A percentile compares a stretch with the other conserved stretches of the same genome.
Evolutionary conservation across 2,113 vertebrate species (phyloP).

Genomic region (Fukomys damarensis): DNA sequence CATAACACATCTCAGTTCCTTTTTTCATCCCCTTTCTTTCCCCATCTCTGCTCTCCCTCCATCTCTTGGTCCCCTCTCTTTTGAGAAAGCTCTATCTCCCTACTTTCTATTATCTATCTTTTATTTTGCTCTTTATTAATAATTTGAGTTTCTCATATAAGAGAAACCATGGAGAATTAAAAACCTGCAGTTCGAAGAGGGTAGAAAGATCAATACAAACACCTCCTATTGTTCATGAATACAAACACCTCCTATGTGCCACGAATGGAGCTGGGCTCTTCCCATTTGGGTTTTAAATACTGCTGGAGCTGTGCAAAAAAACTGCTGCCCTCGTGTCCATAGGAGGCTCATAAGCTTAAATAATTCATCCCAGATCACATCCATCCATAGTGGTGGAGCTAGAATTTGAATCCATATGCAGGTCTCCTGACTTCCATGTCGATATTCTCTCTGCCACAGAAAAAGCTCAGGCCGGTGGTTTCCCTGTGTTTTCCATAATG

Average conservation of each 20-base stretch:
- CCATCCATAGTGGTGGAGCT: background rate
- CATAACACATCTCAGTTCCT: background rate
- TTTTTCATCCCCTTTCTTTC: background rate
- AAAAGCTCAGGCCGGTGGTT: background rate
- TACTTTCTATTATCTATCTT: background rate
- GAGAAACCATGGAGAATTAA: background rate
- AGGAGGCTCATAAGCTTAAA: background rate
- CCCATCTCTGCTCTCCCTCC: background rate
- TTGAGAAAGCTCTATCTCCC: background rate
- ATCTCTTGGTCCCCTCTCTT: background rate
- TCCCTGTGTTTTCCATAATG: background rate
- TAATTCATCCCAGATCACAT: background rate
- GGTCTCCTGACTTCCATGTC: background rate
- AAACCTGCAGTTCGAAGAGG: conserved; percentile 12
- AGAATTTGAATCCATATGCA: background rate
- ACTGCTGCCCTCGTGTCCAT: background rate
- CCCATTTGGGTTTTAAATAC: background rate
- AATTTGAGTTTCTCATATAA: background rate
- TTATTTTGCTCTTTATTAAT: background rate
- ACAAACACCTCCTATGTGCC: background rate
- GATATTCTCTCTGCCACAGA: background rate
- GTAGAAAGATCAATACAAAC: background rate
- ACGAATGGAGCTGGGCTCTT: background rate
- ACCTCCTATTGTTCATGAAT: background rate
- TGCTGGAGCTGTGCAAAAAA: background rate